These are phyloP conservation scores for Magallana angulata DNA, from an alignment of 1,140 invertebrate genomes.

Conservation along the genomic window DNA sequence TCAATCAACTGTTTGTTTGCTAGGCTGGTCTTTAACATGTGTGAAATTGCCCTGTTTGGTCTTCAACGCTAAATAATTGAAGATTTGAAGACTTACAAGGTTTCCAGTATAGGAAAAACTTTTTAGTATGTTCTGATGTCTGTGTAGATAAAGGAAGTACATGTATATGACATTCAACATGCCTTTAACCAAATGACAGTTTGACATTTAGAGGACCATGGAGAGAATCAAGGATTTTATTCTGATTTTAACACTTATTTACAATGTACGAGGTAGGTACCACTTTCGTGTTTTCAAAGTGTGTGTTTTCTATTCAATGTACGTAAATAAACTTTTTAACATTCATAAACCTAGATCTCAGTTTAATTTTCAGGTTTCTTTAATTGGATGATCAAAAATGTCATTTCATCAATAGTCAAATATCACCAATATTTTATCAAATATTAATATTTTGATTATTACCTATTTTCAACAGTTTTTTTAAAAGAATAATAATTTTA, in stretches of 20 bases:
- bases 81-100: neutral
- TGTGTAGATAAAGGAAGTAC: neutral
- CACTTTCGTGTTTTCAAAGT: no score
- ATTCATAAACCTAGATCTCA: no score
- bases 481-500: no score
- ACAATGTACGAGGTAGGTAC: neutral
- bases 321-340: no score
- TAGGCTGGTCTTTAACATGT: neutral
- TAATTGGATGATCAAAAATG: no score
- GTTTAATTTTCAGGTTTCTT: no score
- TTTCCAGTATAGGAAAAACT: neutral
- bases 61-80: neutral
- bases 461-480: no score
- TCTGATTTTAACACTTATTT: neutral
- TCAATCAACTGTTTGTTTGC: neutral
- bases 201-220: neutral
- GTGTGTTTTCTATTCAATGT: no score
- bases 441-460: no score
- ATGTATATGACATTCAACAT: neutral
- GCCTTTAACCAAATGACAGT: neutral
- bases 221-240: neutral
- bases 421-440: no score
- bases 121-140: neutral
- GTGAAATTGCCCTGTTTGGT: neutral
- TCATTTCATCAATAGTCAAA: no score